Percentiles rank a stretch among this genome's conserved stretches.
These are phyloP conservation scores for Meleagris gallopavo DNA, from an alignment of 2,113 vertebrate genomes.

Conservation along the genomic window DNA sequence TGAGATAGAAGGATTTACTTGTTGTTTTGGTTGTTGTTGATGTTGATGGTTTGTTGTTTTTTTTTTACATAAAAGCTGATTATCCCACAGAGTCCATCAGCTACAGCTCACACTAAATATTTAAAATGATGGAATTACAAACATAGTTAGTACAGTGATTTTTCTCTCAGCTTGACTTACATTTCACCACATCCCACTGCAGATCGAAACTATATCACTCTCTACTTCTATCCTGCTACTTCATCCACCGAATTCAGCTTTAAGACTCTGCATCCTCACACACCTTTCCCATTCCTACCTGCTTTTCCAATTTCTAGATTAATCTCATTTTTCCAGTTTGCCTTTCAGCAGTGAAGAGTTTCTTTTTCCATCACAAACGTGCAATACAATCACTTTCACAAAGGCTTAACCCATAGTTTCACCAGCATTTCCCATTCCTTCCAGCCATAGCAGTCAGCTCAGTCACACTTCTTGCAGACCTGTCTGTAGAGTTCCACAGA, in stretches of 20 bases:
- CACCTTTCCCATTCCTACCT: not conserved
- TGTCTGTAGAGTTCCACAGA: not conserved
- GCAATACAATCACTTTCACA: not conserved
- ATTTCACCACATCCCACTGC: not conserved
- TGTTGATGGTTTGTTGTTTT: too few species aligned
- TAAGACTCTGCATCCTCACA: not conserved
- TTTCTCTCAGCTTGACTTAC: not conserved
- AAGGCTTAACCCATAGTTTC: not conserved
- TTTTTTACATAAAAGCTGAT: not conserved
- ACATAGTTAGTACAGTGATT: not conserved
- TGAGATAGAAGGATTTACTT: not conserved
- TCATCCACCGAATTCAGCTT: not conserved
- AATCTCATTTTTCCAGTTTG: slow-evolving; percentile 5
- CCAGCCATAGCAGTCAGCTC: not conserved
- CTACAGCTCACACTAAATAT: not conserved
- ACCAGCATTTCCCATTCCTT: not conserved
- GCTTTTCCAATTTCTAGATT: not conserved
- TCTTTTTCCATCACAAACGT: slow-evolving; percentile 10
- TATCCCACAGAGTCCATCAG: not conserved
- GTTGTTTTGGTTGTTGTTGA: fast-evolving
- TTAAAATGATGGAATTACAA: not conserved
- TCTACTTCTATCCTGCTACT: not conserved
- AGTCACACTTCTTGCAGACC: not conserved
- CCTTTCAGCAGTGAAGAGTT: slow-evolving; percentile 1
- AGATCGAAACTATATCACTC: not conserved